phyloP scores from a whole-genome alignment of 2,113 vertebrate species.

The Misgurnus anguillicaudatus region DNA sequence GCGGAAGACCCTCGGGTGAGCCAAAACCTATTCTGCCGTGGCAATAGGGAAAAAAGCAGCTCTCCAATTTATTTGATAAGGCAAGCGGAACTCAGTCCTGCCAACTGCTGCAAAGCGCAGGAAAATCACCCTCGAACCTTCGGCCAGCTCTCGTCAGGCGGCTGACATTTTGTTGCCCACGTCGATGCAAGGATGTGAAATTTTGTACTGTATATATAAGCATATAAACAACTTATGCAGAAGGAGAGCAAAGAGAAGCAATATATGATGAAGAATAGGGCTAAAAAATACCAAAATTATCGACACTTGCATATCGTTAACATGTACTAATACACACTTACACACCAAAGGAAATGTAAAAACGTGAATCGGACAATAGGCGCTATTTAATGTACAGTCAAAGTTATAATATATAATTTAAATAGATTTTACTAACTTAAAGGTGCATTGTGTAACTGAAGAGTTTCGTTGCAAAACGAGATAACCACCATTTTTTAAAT shows the following conservation, averaged over 20 bases:
- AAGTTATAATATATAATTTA: too few relatives aligned
- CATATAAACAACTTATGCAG: not conserved
- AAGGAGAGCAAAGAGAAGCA: not conserved
- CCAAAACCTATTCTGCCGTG: slow-evolving; percentile 69
- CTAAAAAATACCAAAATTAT: not conserved
- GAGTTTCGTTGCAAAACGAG: too few relatives aligned
- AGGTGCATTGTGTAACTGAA: too few relatives aligned
- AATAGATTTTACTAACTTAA: too few relatives aligned
- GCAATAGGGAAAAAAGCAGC: slow-evolving; percentile 66
- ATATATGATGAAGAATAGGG: not conserved
- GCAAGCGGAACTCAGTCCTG: slow-evolving; percentile 68
- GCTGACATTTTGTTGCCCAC: slow-evolving; percentile 61
- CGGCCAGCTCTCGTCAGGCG: slow-evolving; percentile 45
- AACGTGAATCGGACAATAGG: too few relatives aligned
- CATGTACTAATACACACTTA: too few relatives aligned
- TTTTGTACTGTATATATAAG: slow-evolving; percentile 38
- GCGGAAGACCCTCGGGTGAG: slow-evolving; percentile 68
- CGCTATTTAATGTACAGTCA: too few relatives aligned
- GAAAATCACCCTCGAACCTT: slow-evolving; percentile 50
- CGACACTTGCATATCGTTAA: too few relatives aligned
- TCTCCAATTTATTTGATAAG: slow-evolving; percentile 79
- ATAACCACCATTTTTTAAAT: too few relatives aligned
- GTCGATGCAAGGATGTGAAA: slow-evolving; percentile 52
- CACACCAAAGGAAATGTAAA: too few relatives aligned
- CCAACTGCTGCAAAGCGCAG: slow-evolving; percentile 60